These are phyloP conservation scores for Glyphotaelius pellucidus DNA, from an alignment of 2,888 invertebrate species.

Conservation along the genomic window DNA sequence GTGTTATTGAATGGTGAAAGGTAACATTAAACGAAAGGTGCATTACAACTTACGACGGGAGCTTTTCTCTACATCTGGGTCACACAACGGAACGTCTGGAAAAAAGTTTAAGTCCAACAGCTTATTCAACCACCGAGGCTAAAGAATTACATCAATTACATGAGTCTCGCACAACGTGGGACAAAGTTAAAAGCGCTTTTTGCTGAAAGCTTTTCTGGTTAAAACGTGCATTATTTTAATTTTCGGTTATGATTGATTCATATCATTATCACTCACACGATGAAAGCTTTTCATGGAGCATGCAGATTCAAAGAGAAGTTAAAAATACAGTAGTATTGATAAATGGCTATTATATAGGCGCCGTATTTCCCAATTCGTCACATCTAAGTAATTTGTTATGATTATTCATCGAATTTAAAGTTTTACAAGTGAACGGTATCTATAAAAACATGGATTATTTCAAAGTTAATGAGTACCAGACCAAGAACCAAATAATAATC, in stretches of 20 bases:
- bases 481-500: no score
- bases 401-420: no score
- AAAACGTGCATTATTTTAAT: background rate
- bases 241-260: background rate
- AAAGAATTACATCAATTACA: background rate
- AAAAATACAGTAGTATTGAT: background rate
- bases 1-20: conserved; percentile 9
- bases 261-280: background rate
- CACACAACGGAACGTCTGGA: conserved; percentile 20
- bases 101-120: background rate
- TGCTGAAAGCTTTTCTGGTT: background rate
- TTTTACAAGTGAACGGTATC: no score
- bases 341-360: no score
- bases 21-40: conserved; percentile 29
- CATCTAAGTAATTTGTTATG: no score
- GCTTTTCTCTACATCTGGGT: conserved; percentile 38
- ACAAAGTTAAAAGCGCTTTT: background rate
- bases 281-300: background rate
- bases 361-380: no score
- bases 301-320: background rate
- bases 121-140: background rate
- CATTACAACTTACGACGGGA: background rate
- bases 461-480: no score
- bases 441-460: no score
- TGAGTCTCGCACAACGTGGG: background rate